Percentiles rank a stretch among this genome's conserved stretches.
Conservation (phyloP, 2,113 vertebrate genomes). For the Cochlearius cochlearius region DNA sequence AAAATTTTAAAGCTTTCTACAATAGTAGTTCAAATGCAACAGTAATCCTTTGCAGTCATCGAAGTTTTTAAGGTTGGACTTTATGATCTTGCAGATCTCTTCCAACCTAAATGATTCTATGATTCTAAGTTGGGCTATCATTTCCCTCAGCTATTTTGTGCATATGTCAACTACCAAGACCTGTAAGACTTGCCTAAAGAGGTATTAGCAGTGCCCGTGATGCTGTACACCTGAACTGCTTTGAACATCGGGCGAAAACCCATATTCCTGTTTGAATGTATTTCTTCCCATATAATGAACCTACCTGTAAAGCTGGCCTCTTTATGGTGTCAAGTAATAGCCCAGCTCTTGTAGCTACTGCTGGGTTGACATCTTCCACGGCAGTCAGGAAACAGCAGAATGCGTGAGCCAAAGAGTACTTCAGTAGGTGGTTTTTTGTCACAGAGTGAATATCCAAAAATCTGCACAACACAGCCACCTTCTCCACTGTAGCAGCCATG, state of each 20-base stretch:
- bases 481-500: conserved; percentile 83
- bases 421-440: conserved; percentile 96
- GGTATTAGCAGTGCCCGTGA: not conserved
- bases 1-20: not conserved
- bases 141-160: not conserved
- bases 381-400: conserved; percentile 97
- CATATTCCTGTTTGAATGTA: not conserved
- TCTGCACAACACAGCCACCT: conserved; percentile 93
- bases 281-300: not conserved
- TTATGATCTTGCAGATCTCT: not conserved
- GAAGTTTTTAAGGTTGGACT: not conserved
- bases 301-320: conserved; percentile 91
- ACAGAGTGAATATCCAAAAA: conserved; percentile 97
- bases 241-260: not conserved
- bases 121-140: not conserved
- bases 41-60: not conserved
- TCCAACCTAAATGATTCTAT: not conserved
- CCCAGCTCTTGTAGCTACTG: conserved; percentile 93
- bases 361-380: conserved; percentile 97
- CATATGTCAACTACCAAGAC: not conserved
- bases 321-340: conserved; percentile 96
- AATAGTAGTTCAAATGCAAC: not conserved
- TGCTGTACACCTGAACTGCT: not conserved
- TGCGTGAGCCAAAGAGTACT: conserved; percentile 94
- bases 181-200: not conserved